Conservation (phyloP, 1,140 invertebrate genomes). For the Drosophila insularis region DNA sequence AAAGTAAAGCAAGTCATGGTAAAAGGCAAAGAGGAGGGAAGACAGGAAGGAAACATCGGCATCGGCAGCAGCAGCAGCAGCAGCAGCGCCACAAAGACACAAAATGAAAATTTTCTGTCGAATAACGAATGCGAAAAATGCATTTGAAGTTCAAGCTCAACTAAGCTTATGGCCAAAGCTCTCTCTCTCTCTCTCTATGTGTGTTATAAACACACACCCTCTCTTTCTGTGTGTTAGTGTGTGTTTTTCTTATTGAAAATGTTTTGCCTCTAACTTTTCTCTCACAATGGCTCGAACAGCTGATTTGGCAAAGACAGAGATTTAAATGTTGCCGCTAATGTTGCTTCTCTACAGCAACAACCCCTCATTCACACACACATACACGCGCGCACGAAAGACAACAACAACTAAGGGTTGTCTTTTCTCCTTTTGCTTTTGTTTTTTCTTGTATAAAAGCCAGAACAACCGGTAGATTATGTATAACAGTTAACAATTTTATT, state of each 20-base stretch:
- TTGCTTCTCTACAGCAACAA: background rate
- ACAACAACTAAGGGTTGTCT: conserved; percentile 36
- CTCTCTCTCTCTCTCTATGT: conserved; percentile 28
- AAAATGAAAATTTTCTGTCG: conserved; percentile 31
- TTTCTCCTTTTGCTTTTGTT: conserved; percentile 17
- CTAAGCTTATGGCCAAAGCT: conserved; percentile 16
- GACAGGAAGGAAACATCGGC: background rate
- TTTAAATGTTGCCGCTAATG: background rate
- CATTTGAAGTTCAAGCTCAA: conserved; percentile 76
- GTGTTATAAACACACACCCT: background rate
- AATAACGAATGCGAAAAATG: conserved; percentile 57
- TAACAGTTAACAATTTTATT: conserved; percentile 47
- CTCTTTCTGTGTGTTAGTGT: background rate
- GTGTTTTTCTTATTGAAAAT: conserved; percentile 5
- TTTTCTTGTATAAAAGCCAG: conserved; percentile 35
- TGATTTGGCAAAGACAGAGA: conserved; percentile 19
- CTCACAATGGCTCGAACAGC: conserved; percentile 18
- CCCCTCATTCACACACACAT: too few species aligned
- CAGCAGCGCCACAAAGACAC: conserved; percentile 37
- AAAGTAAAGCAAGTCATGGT: background rate
- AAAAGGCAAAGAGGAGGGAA: background rate
- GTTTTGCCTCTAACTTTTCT: background rate
- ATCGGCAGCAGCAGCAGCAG: background rate
- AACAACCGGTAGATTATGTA: conserved; percentile 49
- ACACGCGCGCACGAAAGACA: too few species aligned